phyloP scores from a whole-genome alignment of 2,113 vertebrate genomes.

The Notechis scutatus region DNA sequence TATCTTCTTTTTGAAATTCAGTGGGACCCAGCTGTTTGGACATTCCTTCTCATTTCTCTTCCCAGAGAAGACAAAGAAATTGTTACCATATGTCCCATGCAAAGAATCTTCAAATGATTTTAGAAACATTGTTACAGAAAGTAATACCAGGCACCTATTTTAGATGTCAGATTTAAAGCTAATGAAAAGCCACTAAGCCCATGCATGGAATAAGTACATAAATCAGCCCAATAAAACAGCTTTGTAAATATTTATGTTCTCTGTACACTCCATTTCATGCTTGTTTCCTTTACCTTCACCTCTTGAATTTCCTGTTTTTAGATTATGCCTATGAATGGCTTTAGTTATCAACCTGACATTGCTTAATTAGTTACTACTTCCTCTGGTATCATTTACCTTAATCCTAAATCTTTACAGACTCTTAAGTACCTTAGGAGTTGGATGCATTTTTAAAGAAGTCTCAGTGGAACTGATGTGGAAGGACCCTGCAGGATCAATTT shows the following conservation, averaged over 20 bases:
- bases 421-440: conserved; percentile 14
- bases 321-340: conserved; percentile 37
- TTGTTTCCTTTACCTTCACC: conserved; percentile 30
- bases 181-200: conserved; percentile 42
- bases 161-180: conserved; percentile 43
- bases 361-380: conserved; percentile 44
- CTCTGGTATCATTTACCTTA: not conserved
- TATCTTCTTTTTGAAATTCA: conserved; percentile 23
- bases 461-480: not conserved
- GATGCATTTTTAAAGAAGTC: conserved; percentile 9
- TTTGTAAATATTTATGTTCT: conserved; percentile 54
- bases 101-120: conserved; percentile 36
- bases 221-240: conserved; percentile 40
- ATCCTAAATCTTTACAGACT: conserved; percentile 40
- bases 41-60: conserved; percentile 17
- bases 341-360: conserved; percentile 21
- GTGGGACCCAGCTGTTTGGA: conserved; percentile 30
- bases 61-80: conserved; percentile 26
- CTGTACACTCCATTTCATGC: conserved; percentile 3
- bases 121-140: conserved; percentile 47
- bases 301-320: conserved; percentile 37
- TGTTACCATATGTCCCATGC: conserved; percentile 23
- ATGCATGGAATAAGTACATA: conserved; percentile 27
- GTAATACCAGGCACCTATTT: conserved; percentile 28
- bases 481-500: not conserved